Conservation (phyloP, 2,888 invertebrate genomes). For the Cepaea hortensis region DNA sequence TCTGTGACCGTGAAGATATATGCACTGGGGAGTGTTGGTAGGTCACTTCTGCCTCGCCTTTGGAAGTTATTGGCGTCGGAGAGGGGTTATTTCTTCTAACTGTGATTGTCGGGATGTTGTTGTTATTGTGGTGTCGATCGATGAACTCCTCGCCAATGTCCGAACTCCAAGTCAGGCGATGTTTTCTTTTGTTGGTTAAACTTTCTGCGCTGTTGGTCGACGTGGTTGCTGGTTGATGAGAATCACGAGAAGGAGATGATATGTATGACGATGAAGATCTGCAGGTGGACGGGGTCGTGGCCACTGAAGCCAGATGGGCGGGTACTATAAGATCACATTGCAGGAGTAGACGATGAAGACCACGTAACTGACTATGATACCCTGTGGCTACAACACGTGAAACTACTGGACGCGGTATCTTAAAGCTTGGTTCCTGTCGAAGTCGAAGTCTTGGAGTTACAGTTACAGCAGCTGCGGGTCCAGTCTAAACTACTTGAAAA, state of each 20-base stretch:
- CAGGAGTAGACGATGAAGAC: conserved; percentile 43
- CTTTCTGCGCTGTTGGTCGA: background rate
- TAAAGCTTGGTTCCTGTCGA: background rate
- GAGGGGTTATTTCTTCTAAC: conserved; percentile 24
- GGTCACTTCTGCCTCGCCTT: conserved; percentile 24
- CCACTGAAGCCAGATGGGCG: conserved; percentile 25
- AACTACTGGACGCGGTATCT: conserved; percentile 47
- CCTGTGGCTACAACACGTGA: conserved; percentile 39
- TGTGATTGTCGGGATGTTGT: conserved; percentile 22
- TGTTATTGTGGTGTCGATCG: conserved; percentile 20
- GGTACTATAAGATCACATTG: conserved; percentile 48
- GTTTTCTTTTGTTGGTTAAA: conserved; percentile 31
- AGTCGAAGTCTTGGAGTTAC: background rate
- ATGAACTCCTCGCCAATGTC: conserved; percentile 24
- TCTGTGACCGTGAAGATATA: conserved; percentile 22
- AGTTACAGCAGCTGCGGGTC: background rate
- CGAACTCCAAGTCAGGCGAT: conserved; percentile 37
- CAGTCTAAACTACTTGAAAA: too few relatives aligned
- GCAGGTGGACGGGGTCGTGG: conserved; percentile 26
- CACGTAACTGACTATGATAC: conserved; percentile 29
- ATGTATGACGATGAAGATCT: conserved; percentile 5
- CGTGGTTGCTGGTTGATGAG: conserved; percentile 25
- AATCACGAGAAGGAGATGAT: conserved; percentile 1
- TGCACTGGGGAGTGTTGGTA: conserved; percentile 23
- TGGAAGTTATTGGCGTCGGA: conserved; percentile 6